Conservation (phyloP, 64 coral and sea anemone species). For the Astreopora myriophthalma region DNA sequence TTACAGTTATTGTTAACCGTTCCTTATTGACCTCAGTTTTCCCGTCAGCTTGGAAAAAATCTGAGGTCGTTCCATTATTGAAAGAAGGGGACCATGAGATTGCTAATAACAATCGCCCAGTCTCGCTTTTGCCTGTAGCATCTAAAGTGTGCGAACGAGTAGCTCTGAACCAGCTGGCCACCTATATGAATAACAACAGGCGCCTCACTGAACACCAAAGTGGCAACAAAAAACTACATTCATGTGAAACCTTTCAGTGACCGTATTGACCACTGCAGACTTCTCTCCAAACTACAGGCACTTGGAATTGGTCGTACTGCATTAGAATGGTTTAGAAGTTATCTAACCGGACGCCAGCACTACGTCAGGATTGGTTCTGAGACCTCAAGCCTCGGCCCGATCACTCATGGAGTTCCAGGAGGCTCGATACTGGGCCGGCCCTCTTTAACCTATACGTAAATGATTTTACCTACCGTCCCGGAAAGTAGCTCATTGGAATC, state of each 20-base stretch:
- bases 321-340: not conserved
- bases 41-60: not conserved
- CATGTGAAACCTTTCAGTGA: not conserved
- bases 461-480: no score
- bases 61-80: not conserved
- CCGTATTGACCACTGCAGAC: not conserved
- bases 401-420: not conserved
- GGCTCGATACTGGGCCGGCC: not conserved
- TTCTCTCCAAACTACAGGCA: not conserved
- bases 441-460: not conserved
- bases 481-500: no score
- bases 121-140: not conserved
- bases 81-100: not conserved
- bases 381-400: not conserved
- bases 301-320: not conserved
- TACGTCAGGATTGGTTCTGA: not conserved
- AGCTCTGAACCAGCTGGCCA: not conserved
- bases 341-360: not conserved
- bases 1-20: no score
- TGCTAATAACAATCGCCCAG: not conserved
- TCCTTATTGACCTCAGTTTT: no score
- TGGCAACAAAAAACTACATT: slow-evolving; percentile 13
- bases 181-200: not conserved
- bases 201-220: slow-evolving; percentile 5
- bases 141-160: not conserved